Conservation (phyloP, 2,888 invertebrate genomes). For the Nemurella pictetii region DNA sequence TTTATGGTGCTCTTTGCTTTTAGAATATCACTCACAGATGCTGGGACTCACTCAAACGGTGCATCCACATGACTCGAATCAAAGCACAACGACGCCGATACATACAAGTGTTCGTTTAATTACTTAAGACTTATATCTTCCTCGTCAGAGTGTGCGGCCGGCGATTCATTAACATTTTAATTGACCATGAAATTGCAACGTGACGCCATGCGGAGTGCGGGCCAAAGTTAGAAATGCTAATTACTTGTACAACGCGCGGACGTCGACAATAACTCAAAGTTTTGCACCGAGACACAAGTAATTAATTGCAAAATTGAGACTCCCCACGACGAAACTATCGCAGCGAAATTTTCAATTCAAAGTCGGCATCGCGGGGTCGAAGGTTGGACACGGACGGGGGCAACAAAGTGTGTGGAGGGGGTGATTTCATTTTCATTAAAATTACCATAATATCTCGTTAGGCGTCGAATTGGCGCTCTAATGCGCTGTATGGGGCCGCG, state of each 20-base stretch:
- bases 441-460: constrained; percentile 26
- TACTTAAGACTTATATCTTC: background rate
- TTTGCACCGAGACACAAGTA: constrained; percentile 6
- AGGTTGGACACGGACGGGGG: background rate
- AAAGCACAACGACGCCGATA: no score
- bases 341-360: constrained; percentile 25
- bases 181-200: background rate
- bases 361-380: background rate
- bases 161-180: background rate
- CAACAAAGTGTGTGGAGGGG: background rate
- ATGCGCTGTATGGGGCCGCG: background rate
- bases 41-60: no score
- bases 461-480: constrained; percentile 10
- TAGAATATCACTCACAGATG: no score
- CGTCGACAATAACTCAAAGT: constrained; percentile 8
- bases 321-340: constrained; percentile 18
- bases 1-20: no score
- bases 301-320: constrained; percentile 22
- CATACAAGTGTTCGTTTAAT: background rate
- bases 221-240: background rate
- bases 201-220: background rate
- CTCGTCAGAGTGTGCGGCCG: background rate
- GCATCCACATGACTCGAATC: no score
- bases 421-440: constrained; percentile 31
- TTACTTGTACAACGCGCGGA: background rate